A percentile compares a stretch with the other conserved stretches of the same genome.
phyloP scores from a whole-genome alignment of 1,140 invertebrate genomes.

The Acromyrmex echinatior region DNA sequence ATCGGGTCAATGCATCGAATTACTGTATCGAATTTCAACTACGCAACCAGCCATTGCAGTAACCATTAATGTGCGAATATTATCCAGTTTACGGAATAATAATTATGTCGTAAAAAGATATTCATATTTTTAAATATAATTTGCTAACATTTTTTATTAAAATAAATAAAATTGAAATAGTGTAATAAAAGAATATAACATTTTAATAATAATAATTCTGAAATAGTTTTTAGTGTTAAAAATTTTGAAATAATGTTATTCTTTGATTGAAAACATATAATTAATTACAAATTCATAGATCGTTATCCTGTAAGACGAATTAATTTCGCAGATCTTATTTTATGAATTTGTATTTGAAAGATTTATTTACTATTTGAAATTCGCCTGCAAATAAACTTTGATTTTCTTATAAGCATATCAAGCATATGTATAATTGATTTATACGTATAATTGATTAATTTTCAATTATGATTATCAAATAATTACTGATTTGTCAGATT shows the following conservation, averaged over 20 bases:
- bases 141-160: neutral
- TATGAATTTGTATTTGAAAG: neutral
- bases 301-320: neutral
- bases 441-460: too few relatives aligned
- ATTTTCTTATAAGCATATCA: neutral
- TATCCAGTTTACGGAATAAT: conserved; percentile 58
- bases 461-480: too few relatives aligned
- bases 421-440: too few relatives aligned
- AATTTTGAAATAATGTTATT: neutral
- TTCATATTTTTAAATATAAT: conserved; percentile 1
- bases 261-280: neutral
- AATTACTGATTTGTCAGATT: too few relatives aligned
- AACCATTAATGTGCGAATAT: conserved; percentile 64
- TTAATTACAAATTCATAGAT: neutral
- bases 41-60: conserved; percentile 18
- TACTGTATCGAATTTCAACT: conserved; percentile 70
- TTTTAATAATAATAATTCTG: neutral
- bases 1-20: conserved; percentile 73
- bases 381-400: neutral
- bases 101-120: conserved; percentile 50
- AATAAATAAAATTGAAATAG: neutral
- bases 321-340: neutral
- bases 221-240: neutral
- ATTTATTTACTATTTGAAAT: neutral
- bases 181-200: neutral